phyloP scores from a whole-genome alignment of 1,140 invertebrate genomes.

The Zaprionus africanus region DNA sequence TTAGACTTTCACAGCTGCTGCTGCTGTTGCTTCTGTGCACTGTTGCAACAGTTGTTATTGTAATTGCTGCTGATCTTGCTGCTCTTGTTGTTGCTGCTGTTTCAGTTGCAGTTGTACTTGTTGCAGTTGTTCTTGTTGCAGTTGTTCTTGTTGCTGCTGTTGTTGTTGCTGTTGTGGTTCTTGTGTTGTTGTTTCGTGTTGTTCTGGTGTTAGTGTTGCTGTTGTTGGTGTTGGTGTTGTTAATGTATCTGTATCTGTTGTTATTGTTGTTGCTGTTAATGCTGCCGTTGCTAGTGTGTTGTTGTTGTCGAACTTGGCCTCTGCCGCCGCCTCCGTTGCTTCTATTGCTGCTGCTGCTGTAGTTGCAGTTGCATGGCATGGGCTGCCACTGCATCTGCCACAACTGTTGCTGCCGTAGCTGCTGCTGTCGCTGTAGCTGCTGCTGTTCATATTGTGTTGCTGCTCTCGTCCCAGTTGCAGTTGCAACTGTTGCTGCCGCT shows the following conservation, averaged over 20 bases:
- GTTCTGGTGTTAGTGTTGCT: slow-evolving; percentile 8
- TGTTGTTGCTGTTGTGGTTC: slow-evolving; percentile 1
- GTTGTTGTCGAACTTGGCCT: slow-evolving; percentile 20
- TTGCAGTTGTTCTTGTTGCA: slow-evolving; percentile 10
- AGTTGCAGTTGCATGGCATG: slow-evolving; percentile 2
- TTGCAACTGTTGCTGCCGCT: slow-evolving; percentile 14
- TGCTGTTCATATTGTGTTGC: slow-evolving; percentile 12
- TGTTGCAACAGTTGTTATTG: slow-evolving; percentile 6
- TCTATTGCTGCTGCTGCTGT: slow-evolving; percentile 9
- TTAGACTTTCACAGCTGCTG: slow-evolving; percentile 2
- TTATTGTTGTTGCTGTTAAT: slow-evolving; percentile 12
- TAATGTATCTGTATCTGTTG: slow-evolving; percentile 1
- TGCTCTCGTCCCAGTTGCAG: slow-evolving; percentile 13
- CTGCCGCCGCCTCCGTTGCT: slow-evolving; percentile 9
- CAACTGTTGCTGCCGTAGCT: slow-evolving; percentile 18
- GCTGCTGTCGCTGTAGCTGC: slow-evolving; percentile 14
- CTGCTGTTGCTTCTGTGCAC: slow-evolving; percentile 9
- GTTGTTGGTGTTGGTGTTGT: background rate
- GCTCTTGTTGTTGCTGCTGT: background rate
- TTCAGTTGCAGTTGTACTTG: slow-evolving; percentile 7
- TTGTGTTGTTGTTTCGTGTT: slow-evolving; percentile 6
- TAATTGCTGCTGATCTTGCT: background rate
- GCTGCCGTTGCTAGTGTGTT: slow-evolving; percentile 24
- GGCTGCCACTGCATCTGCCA: background rate
- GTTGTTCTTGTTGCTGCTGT: slow-evolving; percentile 3